Conservation (phyloP, 2,113 vertebrate genomes). For the Kryptolebias marmoratus region DNA sequence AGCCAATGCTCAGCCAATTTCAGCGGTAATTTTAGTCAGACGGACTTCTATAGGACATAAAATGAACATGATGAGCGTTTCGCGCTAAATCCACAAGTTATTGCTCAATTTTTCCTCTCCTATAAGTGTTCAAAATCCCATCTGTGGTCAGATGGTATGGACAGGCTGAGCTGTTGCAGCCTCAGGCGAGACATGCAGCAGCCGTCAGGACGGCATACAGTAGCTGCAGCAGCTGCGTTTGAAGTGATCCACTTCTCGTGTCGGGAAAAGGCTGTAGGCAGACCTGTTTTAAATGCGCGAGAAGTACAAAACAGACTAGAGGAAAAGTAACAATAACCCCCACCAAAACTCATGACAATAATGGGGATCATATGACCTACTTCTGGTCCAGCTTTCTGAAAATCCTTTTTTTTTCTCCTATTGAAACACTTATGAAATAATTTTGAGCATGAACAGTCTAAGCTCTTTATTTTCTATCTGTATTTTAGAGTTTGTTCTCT, state of each 20-base stretch:
- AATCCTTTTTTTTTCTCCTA: conserved; percentile 9
- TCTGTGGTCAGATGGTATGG: conserved; percentile 27
- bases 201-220: conserved; percentile 35
- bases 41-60: too few relatives aligned
- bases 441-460: conserved; percentile 58
- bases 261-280: background rate
- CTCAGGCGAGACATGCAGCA: conserved; percentile 27
- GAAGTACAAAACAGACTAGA: background rate
- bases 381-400: conserved; percentile 13
- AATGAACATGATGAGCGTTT: too few relatives aligned
- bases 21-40: too few relatives aligned
- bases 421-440: conserved; percentile 35
- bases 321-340: background rate
- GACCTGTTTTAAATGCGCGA: background rate
- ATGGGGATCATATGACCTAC: background rate
- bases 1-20: too few relatives aligned
- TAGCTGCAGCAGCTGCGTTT: conserved; percentile 22
- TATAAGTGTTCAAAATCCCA: conserved; percentile 3
- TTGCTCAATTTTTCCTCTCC: too few relatives aligned
- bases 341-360: background rate
- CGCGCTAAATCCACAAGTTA: too few relatives aligned
- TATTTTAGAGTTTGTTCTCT: conserved; percentile 54
- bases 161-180: conserved; percentile 39
- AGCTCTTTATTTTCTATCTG: conserved; percentile 54
- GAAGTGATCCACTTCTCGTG: background rate